phyloP scores from a whole-genome alignment of 2,888 invertebrate genomes.

The Drosophila stalkeri region DNA sequence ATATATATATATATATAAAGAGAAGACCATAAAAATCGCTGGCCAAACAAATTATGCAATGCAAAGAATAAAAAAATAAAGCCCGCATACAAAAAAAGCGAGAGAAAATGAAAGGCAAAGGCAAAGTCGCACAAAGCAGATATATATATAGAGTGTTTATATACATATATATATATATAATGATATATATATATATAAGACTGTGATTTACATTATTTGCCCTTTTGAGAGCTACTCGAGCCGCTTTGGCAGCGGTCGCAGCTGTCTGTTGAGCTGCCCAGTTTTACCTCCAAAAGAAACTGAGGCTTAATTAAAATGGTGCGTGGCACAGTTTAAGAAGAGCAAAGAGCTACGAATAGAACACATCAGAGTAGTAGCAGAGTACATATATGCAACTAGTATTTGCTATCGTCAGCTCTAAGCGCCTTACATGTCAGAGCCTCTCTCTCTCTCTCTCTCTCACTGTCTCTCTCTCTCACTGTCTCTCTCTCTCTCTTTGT shows the following conservation, averaged over 20 bases:
- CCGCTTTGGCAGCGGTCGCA: slow-evolving; percentile 34
- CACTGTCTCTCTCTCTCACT: neutral
- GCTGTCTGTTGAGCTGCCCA: slow-evolving; percentile 8
- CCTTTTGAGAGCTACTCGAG: neutral
- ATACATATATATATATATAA: neutral
- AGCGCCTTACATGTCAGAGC: slow-evolving; percentile 38
- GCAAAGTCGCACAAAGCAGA: slow-evolving; percentile 9
- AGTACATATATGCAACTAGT: slow-evolving; percentile 7
- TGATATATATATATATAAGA: slow-evolving; percentile 27
- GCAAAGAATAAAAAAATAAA: slow-evolving; percentile 17
- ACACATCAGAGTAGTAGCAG: neutral
- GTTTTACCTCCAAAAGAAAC: slow-evolving; percentile 22
- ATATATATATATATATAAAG: no score
- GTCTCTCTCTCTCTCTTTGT: neutral
- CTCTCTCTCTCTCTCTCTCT: no score
- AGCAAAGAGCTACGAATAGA: slow-evolving; percentile 1
- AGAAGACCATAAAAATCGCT: slow-evolving; percentile 15
- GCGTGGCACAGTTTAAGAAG: slow-evolving; percentile 32
- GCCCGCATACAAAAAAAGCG: slow-evolving; percentile 18
- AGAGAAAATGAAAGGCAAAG: neutral
- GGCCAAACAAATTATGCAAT: slow-evolving; percentile 49
- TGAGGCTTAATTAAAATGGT: slow-evolving; percentile 54
- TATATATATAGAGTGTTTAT: neutral
- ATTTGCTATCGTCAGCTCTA: slow-evolving; percentile 8
- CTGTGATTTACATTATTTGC: slow-evolving; percentile 36